Percentiles rank a stretch among this genome's conserved stretches.
These are phyloP conservation scores for Cabera pusaria DNA, from an alignment of 2,888 invertebrate species.

Conservation along the genomic window DNA sequence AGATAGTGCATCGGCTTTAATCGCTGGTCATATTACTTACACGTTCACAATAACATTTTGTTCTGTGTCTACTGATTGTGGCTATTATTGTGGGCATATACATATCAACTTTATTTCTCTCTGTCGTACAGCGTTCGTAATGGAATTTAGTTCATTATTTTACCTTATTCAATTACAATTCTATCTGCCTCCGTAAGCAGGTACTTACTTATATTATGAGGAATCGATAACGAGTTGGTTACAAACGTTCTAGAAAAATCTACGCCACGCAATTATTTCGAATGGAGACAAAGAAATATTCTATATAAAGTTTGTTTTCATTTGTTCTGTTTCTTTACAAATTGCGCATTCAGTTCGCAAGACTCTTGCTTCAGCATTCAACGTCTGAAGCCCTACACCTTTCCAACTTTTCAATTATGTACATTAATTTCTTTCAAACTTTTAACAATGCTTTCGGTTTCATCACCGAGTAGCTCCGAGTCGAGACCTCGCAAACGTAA, in stretches of 20 bases:
- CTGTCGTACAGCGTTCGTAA: no score
- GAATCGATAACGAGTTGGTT: no score
- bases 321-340: slow-evolving; percentile 17
- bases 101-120: no score
- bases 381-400: neutral
- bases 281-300: no score
- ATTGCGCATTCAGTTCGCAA: slow-evolving; percentile 10
- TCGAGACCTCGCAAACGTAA: slow-evolving; percentile 43
- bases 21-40: no score
- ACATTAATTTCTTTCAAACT: slow-evolving; percentile 34
- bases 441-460: slow-evolving; percentile 34
- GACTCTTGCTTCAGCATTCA: slow-evolving; percentile 11
- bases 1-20: no score
- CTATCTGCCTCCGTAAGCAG: neutral
- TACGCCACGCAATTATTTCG: neutral
- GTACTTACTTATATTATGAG: no score
- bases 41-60: no score
- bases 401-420: slow-evolving; percentile 31
- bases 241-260: neutral
- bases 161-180: no score
- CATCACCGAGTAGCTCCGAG: neutral
- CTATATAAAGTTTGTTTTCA: slow-evolving; percentile 12
- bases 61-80: no score
- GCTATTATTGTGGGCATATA: no score
- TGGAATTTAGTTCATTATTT: no score